phyloP scores from a whole-genome alignment of 2,797 vertebrate genomes.

The Lemur catta region DNA sequence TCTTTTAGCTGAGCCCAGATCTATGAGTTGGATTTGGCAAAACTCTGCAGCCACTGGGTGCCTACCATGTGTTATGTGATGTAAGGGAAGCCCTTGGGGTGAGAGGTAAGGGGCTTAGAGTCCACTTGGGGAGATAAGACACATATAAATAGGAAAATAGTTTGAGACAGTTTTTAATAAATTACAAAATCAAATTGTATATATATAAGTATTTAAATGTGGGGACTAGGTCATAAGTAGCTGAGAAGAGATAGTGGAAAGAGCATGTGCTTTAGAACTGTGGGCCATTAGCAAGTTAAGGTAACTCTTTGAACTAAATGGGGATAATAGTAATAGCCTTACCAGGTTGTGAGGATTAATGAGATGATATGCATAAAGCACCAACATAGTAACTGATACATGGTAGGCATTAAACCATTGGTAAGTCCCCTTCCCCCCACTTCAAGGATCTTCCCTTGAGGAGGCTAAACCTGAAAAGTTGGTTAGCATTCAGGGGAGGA shows the following conservation, averaged over 20 bases:
- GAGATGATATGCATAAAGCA: background rate
- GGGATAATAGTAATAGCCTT: background rate
- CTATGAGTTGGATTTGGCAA: constrained; percentile 8
- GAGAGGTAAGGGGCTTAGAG: background rate
- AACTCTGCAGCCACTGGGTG: background rate
- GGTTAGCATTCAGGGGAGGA: background rate
- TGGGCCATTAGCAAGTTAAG: background rate
- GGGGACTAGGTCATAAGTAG: background rate
- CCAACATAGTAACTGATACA: background rate
- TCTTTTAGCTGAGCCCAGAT: background rate
- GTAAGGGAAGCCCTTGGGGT: background rate
- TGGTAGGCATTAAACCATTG: background rate
- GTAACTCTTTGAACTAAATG: background rate
- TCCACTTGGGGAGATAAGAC: background rate
- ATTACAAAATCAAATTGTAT: constrained; percentile 15
- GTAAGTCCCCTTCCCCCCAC: background rate
- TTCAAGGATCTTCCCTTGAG: background rate
- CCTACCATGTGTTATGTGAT: background rate
- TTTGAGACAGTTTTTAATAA: constrained; percentile 48
- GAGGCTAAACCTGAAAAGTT: background rate
- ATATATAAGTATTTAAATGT: constrained; percentile 2
- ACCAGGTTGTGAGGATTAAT: constrained; percentile 16
- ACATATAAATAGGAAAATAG: background rate
- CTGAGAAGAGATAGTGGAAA: constrained; percentile 4
- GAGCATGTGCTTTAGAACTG: background rate